Conservation (phyloP, 1,140 invertebrate species). For the Andrena cerasifolii region DNA sequence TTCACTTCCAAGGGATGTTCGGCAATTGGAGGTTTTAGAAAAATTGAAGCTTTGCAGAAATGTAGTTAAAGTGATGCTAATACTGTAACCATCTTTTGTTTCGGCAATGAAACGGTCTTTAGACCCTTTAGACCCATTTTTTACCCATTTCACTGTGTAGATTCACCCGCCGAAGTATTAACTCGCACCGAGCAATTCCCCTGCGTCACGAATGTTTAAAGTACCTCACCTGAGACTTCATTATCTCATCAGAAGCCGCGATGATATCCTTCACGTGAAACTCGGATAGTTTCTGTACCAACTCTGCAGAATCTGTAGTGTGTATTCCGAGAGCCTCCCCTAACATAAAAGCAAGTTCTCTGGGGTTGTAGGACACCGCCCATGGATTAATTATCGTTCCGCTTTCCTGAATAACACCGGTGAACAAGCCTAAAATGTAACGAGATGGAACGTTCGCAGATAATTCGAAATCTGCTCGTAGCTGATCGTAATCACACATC, state of each 20-base stretch:
- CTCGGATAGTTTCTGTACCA: conserved; percentile 85
- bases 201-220: too few relatives aligned
- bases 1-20: too few relatives aligned
- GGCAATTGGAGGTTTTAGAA: too few relatives aligned
- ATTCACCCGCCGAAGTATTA: not conserved
- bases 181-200: too few relatives aligned
- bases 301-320: conserved; percentile 80
- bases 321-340: conserved; percentile 84
- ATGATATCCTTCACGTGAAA: conserved; percentile 84
- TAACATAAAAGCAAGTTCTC: conserved; percentile 85
- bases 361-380: conserved; percentile 85
- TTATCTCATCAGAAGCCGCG: conserved; percentile 76
- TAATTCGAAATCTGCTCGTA: too few relatives aligned
- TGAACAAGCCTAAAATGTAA: conserved; percentile 85
- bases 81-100: too few relatives aligned
- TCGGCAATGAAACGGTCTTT: too few relatives aligned
- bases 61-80: too few relatives aligned
- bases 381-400: conserved; percentile 89
- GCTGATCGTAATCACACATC: too few relatives aligned
- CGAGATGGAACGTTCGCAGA: not conserved
- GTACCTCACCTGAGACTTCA: conserved; percentile 68
- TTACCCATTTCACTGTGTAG: not conserved
- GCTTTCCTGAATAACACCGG: conserved; percentile 88
- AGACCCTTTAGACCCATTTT: too few relatives aligned
- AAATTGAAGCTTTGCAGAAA: too few relatives aligned